phyloP scores from a whole-genome alignment of 1,140 invertebrate species.

The Calliphora vicina region DNA sequence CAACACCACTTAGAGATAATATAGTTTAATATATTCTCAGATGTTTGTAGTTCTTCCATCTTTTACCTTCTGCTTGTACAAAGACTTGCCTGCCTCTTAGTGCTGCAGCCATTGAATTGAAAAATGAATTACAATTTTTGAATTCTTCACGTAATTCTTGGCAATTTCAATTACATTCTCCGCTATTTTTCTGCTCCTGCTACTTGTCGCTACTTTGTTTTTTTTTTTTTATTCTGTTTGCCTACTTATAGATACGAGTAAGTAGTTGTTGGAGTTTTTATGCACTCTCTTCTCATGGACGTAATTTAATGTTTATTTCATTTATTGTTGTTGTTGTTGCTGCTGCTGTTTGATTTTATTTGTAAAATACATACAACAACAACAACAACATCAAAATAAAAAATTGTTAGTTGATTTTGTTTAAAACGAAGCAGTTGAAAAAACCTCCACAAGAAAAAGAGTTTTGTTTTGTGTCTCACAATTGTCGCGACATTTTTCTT shows the following conservation, averaged over 20 bases:
- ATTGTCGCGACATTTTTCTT: conserved; percentile 56
- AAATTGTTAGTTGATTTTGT: conserved; percentile 13
- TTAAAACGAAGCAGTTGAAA: not conserved
- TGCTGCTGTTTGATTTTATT: not conserved
- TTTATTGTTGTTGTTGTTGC: not conserved
- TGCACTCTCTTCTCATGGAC: not conserved
- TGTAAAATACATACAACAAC: not conserved
- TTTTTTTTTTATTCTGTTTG: not conserved
- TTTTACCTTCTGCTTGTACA: not conserved
- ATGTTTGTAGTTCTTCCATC: not conserved
- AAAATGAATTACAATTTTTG: conserved; percentile 18
- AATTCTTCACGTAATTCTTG: conserved; percentile 34
- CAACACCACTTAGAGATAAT: not conserved
- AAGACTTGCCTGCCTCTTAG: too few species aligned
- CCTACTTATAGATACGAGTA: too few species aligned
- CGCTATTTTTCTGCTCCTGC: not conserved
- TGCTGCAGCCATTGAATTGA: not conserved
- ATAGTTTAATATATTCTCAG: not conserved
- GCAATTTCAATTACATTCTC: conserved; percentile 37
- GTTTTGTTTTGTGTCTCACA: conserved; percentile 35
- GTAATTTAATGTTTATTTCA: conserved; percentile 6
- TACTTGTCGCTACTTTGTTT: conserved; percentile 14
- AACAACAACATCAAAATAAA: too few species aligned
- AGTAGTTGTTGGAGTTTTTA: not conserved
- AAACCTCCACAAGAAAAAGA: not conserved